Evolutionary conservation across 1,140 invertebrate genomes (phyloP), one percentile per base, ranked within the genome.

Genomic region (Hypsibius dujardini): DNA sequence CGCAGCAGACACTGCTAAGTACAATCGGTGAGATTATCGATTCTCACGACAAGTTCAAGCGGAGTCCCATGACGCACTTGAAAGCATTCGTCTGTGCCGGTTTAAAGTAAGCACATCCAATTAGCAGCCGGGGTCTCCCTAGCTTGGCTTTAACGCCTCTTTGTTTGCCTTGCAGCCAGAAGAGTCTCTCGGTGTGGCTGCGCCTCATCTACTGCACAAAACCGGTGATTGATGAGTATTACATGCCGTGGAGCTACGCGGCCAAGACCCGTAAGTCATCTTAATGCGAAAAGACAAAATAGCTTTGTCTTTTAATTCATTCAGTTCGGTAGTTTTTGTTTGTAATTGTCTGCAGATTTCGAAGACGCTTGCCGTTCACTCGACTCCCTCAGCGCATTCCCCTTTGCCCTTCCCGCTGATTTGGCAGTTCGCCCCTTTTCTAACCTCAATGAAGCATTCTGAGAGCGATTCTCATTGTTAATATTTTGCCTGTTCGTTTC

Each of bases 201-300:
- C 50, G 50, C 50, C 50, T 56, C 50, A 56, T 56, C n/a, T 56
- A 56, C 50, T 56, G 50, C n/a, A 56, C 50, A n/a, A 56, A 56
- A 56, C 50, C 50, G 50, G 7, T 56, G 50, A n/a, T 56, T 56
- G 50, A 56, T 56, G 50, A 56, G 50, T 56, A 56, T n/a, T 56
- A 56, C 50, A 56, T 56, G 50, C 50, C 50, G 7, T 56, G 50
- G 50, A 56, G 50, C n/a, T 56, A 56, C n/a, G 50, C 50, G 7
- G n/a, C n/a, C 50, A 56, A 56, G n/a, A 56, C 50, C n/a, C 50
- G 50, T 56, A 56, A 56, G 50, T 56, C 50, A 7, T n/a, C 50
- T 56, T 56, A 7, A 56, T 7, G 50, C 7, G 50, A 56, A 7
- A 56, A 7, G 7, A 56, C 7, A 56, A n/a, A 56, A 56, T 56